Conservation (phyloP, 1,140 invertebrate species). For the Lasaia peninsularis region DNA sequence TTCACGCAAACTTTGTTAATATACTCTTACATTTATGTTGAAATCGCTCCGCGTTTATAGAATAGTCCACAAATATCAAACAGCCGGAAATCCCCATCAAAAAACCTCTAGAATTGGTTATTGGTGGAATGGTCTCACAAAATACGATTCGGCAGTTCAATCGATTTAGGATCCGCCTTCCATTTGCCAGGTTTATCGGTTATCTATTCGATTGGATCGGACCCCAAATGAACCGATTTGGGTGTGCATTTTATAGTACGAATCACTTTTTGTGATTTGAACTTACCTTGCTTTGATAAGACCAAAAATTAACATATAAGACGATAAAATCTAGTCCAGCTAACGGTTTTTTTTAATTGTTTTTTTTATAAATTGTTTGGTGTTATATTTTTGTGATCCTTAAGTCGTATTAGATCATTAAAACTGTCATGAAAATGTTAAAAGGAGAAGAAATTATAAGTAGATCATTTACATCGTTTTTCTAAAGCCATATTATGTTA, state of each 20-base stretch:
- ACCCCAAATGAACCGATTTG: conserved; percentile 12
- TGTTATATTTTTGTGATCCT: too few relatives aligned
- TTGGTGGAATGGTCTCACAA: conserved; percentile 40
- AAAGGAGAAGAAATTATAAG: too few relatives aligned
- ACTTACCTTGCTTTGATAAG: not conserved
- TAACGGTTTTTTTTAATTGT: not conserved
- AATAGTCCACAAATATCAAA: conserved; percentile 14
- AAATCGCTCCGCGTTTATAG: conserved; percentile 8
- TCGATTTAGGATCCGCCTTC: conserved; percentile 39
- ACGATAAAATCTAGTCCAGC: too few relatives aligned
- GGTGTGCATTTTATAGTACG: conserved; percentile 11
- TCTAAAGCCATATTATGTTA: too few relatives aligned
- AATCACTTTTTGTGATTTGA: not conserved
- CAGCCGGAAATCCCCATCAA: conserved; percentile 33
- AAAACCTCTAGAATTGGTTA: conserved; percentile 43
- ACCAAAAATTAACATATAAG: too few relatives aligned
- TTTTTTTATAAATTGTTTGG: too few relatives aligned
- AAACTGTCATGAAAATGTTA: too few relatives aligned
- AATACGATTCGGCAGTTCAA: conserved; percentile 37
- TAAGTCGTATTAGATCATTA: too few relatives aligned
- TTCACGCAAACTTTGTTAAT: too few relatives aligned
- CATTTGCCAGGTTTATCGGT: conserved; percentile 26
- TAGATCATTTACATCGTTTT: too few relatives aligned
- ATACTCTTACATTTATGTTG: not conserved
- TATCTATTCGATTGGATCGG: conserved; percentile 13